Base-by-base conservation (phyloP, 2,113 vertebrate species). In the Capricornis sumatraensis region DNA sequence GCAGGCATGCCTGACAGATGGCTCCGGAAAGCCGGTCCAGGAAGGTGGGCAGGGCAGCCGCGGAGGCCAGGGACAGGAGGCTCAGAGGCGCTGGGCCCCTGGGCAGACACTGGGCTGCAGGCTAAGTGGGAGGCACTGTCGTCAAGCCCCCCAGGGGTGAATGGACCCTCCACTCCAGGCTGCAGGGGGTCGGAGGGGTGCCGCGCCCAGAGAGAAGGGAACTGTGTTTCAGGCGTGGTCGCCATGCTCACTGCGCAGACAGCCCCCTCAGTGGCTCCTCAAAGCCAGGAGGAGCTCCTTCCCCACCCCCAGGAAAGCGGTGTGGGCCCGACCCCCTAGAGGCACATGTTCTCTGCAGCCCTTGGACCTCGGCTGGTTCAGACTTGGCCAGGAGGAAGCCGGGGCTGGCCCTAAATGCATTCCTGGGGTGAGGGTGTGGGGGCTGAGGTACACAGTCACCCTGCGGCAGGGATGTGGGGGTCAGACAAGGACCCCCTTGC, bases 231-330 rank as follows among this genome's bases (percentile, higher is more conserved):
- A 43, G 55, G 7, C 6, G 2, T 19, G 8, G 5, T 30, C 3
- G 0, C 27, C 7, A 6, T 60, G 27, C 82, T 9, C 16, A 1
- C 57, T 19, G 1, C 0, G 0, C 3, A 21, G 12, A 52, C 15
- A 27, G 23, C 33, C 25, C 25, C 33, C 15, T 28, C 3, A 0
- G 15, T 17, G 33, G 43, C 55, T 10, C 3, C 10, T 30, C 9
- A 28, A 27, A 36, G 76, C 89, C 57, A 58, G 57, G 57, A 58
- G 57, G 57, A 12, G 25, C 25, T 58, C 57, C 57, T 58, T 27
- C 45, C 16, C 9, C 0, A 0, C 19, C 67, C n/a, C 36, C 10
- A 40, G n/a, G n/a, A 71, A 71, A 5, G n/a, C 2, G 0, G 19
- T 23, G 21, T 23, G n/a, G 12, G 25, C 36, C 55, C n/a, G 0